Conservation (phyloP, 2,797 vertebrate genomes). For the Fistularia commersonii region DNA sequence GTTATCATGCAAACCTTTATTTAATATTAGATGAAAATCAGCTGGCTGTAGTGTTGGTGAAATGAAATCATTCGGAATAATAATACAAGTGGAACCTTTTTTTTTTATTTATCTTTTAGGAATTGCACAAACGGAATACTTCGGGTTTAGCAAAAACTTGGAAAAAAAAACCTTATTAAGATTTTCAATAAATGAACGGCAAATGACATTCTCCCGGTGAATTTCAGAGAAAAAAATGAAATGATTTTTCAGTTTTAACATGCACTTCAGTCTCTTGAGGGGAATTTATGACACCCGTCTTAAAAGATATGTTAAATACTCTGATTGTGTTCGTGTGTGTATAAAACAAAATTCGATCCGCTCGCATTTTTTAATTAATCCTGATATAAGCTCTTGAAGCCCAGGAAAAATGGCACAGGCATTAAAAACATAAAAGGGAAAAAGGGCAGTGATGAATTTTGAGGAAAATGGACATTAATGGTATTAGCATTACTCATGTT, state of each 20-base stretch:
- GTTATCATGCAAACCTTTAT: no score
- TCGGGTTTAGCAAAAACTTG: no score
- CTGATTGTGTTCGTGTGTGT: slow-evolving; percentile 18
- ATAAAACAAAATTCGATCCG: slow-evolving; percentile 66
- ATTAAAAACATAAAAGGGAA: slow-evolving; percentile 99
- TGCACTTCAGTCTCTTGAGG: neutral
- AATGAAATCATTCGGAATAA: no score
- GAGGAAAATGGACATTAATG: slow-evolving; percentile 99
- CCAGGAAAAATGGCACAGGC: slow-evolving; percentile 90
- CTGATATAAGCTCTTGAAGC: slow-evolving; percentile 91
- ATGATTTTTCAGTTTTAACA: neutral
- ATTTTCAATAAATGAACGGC: no score
- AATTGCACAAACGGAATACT: no score
- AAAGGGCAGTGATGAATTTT: slow-evolving; percentile 99
- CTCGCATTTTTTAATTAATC: slow-evolving; percentile 80
- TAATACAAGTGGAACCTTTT: no score
- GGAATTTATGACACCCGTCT: neutral
- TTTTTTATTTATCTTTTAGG: no score
- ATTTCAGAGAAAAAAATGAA: neutral
- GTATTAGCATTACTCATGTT: slow-evolving; percentile 99
- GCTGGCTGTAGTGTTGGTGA: no score
- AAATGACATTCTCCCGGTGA: no score
- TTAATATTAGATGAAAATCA: no score
- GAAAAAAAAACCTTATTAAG: no score
- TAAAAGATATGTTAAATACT: slow-evolving; percentile 38